phyloP scores from a whole-genome alignment of 2,888 invertebrate species.

The Mellilla xanthometata region DNA sequence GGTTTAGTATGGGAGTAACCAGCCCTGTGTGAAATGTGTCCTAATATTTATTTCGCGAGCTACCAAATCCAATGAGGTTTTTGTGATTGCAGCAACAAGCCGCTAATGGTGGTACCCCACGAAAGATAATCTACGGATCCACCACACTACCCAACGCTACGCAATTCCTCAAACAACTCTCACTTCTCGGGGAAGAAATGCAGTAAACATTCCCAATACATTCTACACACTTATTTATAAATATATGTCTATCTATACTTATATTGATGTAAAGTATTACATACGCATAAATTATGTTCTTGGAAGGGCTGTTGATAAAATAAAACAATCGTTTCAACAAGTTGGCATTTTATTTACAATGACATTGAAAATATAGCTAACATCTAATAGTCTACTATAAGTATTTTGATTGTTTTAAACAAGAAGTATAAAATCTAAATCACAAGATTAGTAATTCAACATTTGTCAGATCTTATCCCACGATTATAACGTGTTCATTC shows the following conservation, averaged over 20 bases:
- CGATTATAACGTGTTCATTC: constrained; percentile 45
- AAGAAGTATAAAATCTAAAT: constrained; percentile 83
- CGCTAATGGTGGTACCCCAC: constrained; percentile 86
- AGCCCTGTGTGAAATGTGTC: too few species aligned
- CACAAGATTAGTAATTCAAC: constrained; percentile 75
- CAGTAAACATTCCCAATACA: constrained; percentile 78
- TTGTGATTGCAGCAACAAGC: constrained; percentile 84
- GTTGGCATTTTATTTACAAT: constrained; percentile 84
- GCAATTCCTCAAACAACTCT: constrained; percentile 96
- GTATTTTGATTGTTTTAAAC: constrained; percentile 81
- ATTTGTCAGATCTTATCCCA: constrained; percentile 70
- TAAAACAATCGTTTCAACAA: constrained; percentile 75
- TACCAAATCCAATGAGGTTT: too few species aligned
- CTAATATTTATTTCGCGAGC: too few species aligned
- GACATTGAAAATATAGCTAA: constrained; percentile 83
- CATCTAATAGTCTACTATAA: constrained; percentile 79
- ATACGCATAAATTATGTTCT: constrained; percentile 40
- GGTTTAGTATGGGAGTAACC: too few species aligned
- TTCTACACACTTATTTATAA: too few species aligned
- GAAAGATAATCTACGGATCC: constrained; percentile 96
- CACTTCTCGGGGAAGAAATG: constrained; percentile 89
- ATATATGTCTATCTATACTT: too few species aligned
- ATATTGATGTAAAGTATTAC: constrained; percentile 36
- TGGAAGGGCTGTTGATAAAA: constrained; percentile 47
- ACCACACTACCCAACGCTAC: constrained; percentile 96